Evolutionary conservation across 30 jellyfish, hydroid and myxozoan genomes (phyloP), one percentile per base, ranked within the genome.

Genomic region (Clytia hemisphaerica): DNA sequence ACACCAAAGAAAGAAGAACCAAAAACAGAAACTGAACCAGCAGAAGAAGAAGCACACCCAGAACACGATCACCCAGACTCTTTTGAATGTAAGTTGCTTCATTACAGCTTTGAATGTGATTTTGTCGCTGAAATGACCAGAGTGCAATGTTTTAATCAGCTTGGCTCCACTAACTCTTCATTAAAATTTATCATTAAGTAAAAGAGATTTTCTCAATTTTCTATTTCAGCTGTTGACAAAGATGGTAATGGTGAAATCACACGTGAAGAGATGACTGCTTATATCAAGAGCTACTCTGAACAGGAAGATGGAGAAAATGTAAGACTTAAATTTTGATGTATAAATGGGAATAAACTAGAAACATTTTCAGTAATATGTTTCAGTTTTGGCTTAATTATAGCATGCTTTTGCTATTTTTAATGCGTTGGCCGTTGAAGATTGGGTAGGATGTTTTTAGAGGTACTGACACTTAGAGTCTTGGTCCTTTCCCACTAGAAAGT

Each of bases 231-330:
- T 19, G 64, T 88, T 26, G 97, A 88, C 67, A 31, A 66, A 6
- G 79, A 88, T 69, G 85, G 85, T 16, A 82, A 88, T 55, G 75
- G 63, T 14, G 93, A 54, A 4, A 68, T 88, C 4, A 74, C 47
- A 24, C 67, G 70, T 26, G 97, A 88, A 31, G 97, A 88, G 70
- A 79, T 88, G 97, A 87, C 85, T 29, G 44, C 59, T 26, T 84
- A 88, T 51, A 31, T 88, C 21, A 80, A 75, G 66, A 66, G 70
- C 45, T 83, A 63, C 47, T 93, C 74, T 22, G 93, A 89, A 6
- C 38, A 75, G 42, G 64, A 37, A 33, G 48, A 57, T 33, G 76
- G 70, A 7, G 95, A 62, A 37, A 93, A 84, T 27, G 75, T 32
- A 1, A 29, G 36, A 16, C 16, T n/a, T n/a, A n/a, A n/a, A n/a